phyloP scores from a whole-genome alignment of 1,140 invertebrate species.

The Halictus rubicundus region DNA sequence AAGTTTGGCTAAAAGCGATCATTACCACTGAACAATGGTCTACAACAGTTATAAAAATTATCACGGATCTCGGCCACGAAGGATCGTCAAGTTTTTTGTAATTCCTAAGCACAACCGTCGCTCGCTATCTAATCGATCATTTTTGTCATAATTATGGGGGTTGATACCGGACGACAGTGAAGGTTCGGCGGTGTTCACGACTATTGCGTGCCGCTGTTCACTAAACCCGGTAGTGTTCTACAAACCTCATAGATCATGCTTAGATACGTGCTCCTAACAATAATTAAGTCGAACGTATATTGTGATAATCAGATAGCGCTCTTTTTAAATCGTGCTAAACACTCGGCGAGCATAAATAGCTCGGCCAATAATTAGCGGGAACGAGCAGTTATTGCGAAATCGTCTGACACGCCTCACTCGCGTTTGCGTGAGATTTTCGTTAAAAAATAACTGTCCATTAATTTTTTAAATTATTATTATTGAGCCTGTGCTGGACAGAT shows the following conservation, averaged over 20 bases:
- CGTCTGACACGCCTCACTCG: too few species aligned
- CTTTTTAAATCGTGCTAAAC: not conserved
- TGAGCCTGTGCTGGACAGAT: too few species aligned
- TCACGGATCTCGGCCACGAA: constrained; percentile 5
- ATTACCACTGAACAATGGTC: not conserved
- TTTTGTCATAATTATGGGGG: constrained; percentile 3
- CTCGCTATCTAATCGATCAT: not conserved
- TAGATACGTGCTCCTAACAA: not conserved
- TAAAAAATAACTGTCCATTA: too few species aligned
- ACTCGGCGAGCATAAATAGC: not conserved
- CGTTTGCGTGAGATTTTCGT: too few species aligned
- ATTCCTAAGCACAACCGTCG: not conserved
- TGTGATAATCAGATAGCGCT: not conserved
- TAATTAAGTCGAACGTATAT: not conserved
- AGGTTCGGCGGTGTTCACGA: not conserved
- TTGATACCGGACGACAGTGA: constrained; percentile 11
- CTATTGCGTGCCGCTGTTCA: constrained; percentile 13
- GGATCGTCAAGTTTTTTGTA: not conserved
- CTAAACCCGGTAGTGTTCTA: constrained; percentile 16
- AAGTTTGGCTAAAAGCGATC: not conserved
- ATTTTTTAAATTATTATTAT: too few species aligned
- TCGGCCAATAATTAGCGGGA: not conserved
- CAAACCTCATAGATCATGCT: constrained; percentile 12
- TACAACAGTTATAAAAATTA: constrained; percentile 6
- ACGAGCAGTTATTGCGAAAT: too few species aligned